A percentile compares a stretch with the other conserved stretches of the same genome.
Conservation (phyloP, 2,113 vertebrate genomes). For the Rousettus leschenaultii region DNA sequence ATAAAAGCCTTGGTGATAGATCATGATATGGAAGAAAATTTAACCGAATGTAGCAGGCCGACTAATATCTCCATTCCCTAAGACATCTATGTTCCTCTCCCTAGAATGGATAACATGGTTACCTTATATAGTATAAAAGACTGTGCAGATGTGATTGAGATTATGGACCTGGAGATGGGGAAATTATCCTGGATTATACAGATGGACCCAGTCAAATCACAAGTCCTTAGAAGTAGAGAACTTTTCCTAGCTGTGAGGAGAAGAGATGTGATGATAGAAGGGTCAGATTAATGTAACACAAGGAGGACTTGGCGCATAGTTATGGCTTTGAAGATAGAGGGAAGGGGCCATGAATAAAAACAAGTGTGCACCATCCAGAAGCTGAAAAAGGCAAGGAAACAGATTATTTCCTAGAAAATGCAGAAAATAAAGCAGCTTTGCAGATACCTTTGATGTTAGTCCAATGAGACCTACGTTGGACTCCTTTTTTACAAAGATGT, state of each 20-base stretch:
- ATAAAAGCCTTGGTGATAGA: background rate
- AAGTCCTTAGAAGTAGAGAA: background rate
- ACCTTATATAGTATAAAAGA: background rate
- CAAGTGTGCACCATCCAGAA: background rate
- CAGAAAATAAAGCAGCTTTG: background rate
- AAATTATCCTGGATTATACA: background rate
- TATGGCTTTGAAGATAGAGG: background rate
- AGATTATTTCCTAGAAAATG: background rate
- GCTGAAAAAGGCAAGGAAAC: background rate
- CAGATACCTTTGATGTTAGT: background rate
- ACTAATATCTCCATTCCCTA: background rate
- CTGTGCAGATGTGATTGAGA: background rate
- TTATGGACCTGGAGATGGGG: background rate
- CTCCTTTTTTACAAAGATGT: background rate
- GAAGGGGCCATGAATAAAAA: background rate
- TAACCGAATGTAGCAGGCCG: background rate
- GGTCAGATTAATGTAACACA: background rate
- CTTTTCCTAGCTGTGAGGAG: background rate
- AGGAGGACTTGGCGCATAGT: background rate
- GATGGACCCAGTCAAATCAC: background rate
- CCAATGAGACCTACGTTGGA: background rate
- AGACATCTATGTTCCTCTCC: background rate
- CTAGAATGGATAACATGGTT: background rate
- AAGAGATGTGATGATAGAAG: background rate
- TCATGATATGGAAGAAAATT: background rate